Evolutionary conservation across 2,888 invertebrate genomes (phyloP).

Genomic region (Yponomeuta evonymella): DNA sequence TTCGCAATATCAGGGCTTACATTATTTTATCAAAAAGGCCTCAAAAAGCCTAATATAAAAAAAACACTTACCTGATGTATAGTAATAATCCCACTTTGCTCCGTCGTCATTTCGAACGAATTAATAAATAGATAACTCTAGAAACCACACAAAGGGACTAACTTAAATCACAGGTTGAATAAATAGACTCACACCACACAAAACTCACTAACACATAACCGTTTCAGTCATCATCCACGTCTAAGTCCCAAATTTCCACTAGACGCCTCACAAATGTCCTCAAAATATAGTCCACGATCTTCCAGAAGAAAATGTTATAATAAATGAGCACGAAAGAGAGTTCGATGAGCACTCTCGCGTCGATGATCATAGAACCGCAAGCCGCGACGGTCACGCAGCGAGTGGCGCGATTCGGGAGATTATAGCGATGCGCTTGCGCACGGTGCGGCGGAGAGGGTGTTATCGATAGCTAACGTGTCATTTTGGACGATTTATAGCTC

Average conservation of each 20-base stretch:
- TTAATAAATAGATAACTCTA: not conserved
- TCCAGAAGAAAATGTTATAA: slow-evolving; percentile 56
- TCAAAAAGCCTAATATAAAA: not conserved
- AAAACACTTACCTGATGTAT: slow-evolving; percentile 20
- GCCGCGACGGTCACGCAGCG: slow-evolving; percentile 36
- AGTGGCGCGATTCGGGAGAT: slow-evolving; percentile 30
- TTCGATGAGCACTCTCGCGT: slow-evolving; percentile 50
- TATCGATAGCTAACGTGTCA: not conserved
- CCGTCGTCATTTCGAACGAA: slow-evolving; percentile 17
- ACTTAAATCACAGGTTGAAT: slow-evolving; percentile 68
- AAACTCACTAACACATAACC: slow-evolving; percentile 27
- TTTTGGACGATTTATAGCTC: no score
- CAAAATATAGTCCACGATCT: slow-evolving; percentile 49
- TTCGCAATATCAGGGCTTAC: no score
- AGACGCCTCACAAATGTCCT: slow-evolving; percentile 33
- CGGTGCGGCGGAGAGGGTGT: not conserved
- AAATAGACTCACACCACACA: slow-evolving; percentile 38
- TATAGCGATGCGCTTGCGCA: not conserved
- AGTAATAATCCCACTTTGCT: slow-evolving; percentile 19
- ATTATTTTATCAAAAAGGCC: no score
- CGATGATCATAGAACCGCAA: slow-evolving; percentile 28
- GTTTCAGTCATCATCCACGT: not conserved
- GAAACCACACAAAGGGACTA: slow-evolving; percentile 22
- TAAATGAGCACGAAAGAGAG: slow-evolving; percentile 52
- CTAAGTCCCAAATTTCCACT: slow-evolving; percentile 28